Base-by-base conservation (phyloP, 1,140 invertebrate genomes). In the Colletes gigas region DNA sequence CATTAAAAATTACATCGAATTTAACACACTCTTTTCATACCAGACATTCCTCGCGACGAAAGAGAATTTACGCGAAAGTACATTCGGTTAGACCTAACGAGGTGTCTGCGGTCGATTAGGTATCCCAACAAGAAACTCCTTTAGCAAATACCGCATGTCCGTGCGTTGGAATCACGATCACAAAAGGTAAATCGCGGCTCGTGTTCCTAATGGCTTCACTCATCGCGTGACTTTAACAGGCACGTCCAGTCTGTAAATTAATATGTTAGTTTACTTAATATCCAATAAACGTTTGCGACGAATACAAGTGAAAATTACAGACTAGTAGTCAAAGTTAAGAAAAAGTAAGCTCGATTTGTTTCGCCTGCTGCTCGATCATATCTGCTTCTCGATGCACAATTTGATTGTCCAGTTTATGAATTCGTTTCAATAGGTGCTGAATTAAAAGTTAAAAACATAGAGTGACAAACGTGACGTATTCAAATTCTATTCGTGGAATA, bases 121-220 rank as follows among this genome's bases (percentile, higher is more conserved):
- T 19, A n/a, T 39, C 7, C 15, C 19, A 52, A 21, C 19, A 47
- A 52, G 41, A 67, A 47, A 14, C 41, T 9, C 12, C 62, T 74
- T 47, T 63, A n/a, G 6, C 44, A 14, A 54, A 17, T 17, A 21
- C 4, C 39, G 7, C 17, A 10, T 30, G n/a, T 21, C 44, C 30
- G 30, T 30, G 60, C 41, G 6, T 5, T 12, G 54, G 70, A 60
- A 72, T 72, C 55, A 47, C 21, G 67, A 68, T 15, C 66, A 14
- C 0, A 2, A 17, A 6, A 54, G 14, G 57, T 47, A 62, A 73
- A 73, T 73, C 30, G 57, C 19, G 15, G 57, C 21, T 50, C 19
- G 71, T 73, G 57, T 73, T 10, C 41, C 19, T 60, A 60, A 72
- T 30, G n/a, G 19, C 60, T 72, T 73, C 15, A 47, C 41, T 62